Conservation (phyloP, 2,888 invertebrate genomes). For the Cylloceria caligata region DNA sequence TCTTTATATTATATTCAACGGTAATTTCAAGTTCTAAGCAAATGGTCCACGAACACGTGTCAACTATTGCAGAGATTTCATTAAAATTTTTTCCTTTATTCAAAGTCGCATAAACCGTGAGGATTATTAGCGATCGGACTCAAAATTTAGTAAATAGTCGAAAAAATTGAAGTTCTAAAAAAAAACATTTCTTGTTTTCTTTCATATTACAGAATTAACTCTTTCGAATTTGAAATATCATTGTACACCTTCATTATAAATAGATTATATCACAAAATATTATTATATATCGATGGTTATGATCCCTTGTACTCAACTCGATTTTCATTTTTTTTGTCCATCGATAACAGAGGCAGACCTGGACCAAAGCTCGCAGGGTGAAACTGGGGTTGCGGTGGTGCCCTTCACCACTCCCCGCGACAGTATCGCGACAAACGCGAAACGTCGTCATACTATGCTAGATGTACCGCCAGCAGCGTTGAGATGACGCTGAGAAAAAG, state of each 20-base stretch:
- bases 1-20: no score
- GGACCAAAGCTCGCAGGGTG: slow-evolving; percentile 88
- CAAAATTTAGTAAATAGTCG: background rate
- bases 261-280: background rate
- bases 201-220: background rate
- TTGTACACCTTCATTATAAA: background rate
- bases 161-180: background rate
- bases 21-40: no score
- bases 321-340: slow-evolving; percentile 38
- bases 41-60: no score
- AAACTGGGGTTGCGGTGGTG: slow-evolving; percentile 83
- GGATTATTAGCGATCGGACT: no score
- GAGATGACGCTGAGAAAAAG: background rate
- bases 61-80: no score
- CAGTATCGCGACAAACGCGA: slow-evolving; percentile 64
- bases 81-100: no score
- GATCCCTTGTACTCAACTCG: background rate
- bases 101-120: no score
- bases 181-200: background rate
- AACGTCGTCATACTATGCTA: slow-evolving; percentile 64
- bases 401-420: slow-evolving; percentile 80
- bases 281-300: background rate
- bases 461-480: slow-evolving; percentile 53
- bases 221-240: background rate
- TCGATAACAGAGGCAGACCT: slow-evolving; percentile 84